Base-by-base conservation (phyloP, 64 coral and sea anemone species). In the Montipora sp. region DNA sequence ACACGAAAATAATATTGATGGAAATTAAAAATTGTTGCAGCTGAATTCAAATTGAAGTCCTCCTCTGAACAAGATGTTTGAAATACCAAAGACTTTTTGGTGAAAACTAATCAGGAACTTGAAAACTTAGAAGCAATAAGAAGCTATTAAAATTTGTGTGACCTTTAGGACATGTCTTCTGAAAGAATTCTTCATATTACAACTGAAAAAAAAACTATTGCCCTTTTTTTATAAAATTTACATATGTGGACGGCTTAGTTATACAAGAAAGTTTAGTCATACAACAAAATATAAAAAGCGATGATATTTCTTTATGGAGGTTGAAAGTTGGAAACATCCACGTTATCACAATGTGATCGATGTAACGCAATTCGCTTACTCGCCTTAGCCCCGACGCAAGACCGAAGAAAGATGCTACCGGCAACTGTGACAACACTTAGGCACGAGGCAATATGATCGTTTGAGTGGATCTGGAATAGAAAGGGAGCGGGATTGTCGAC, bases 41-140 rank as follows among this genome's bases (percentile, higher is more conserved):
- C 65, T 85, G 45, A 85, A 85, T 85, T 43, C 82, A 71, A 85
- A 85, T 85, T 36, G 36, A 20, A 49, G 43, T 12, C 4, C 18
- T 85, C 5, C 16, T 36, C 61, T 50, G 49, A 85, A 70, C 19
- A 85, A 85, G 47, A 85, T 71, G 71, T 71, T 72, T 36, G 36
- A 36, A 85, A 85, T 48, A 7, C 21, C 13, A 13, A 47, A 82
- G 55, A 63, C 80, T 59, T 59, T 63, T 22, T 63, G 23, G 13
- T 46, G 57, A 61, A 82, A 60, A 7, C 20, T 21, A 27, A 51
- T 50, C 47, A 50, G 47, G 12, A 77, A 77, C 47, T 77, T 16
- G 2, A 66, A 66, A 66, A 14, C 36, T 36, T 36, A 36, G 36
- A 36, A 36, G 1, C 36, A 15, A 66, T 66, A 66, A 12, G 61